Evolutionary conservation across 2,797 vertebrate species (phyloP).

Genomic region (Valencia hispanica): DNA sequence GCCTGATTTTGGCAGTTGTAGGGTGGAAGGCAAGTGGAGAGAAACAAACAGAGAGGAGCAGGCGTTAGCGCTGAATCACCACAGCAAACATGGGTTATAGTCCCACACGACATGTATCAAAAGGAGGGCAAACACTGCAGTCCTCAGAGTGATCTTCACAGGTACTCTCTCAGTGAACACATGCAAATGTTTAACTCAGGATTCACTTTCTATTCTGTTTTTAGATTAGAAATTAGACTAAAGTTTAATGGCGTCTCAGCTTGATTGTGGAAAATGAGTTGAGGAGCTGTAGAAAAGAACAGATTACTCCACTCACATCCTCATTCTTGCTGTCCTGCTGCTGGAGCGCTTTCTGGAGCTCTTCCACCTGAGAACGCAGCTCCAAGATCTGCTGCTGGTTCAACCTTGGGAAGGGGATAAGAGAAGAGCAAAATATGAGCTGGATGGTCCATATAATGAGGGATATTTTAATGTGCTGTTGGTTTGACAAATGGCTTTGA

Average conservation of each 20-base stretch:
- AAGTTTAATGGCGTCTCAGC: too few species aligned
- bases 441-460: too few species aligned
- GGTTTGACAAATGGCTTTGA: too few species aligned
- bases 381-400: constrained; percentile 87
- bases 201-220: background rate
- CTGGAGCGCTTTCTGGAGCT: constrained; percentile 87
- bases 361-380: constrained; percentile 86
- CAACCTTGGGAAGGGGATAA: constrained; percentile 72
- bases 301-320: constrained; percentile 83
- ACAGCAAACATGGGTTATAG: constrained; percentile 76
- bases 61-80: constrained; percentile 75
- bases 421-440: too few species aligned
- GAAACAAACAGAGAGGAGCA: constrained; percentile 72
- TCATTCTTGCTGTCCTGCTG: constrained; percentile 87
- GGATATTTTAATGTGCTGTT: too few species aligned
- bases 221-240: background rate
- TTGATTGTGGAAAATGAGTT: constrained; percentile 3
- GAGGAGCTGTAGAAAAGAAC: background rate
- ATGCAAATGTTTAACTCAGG: constrained; percentile 4
- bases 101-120: constrained; percentile 57
- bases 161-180: background rate
- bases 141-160: background rate
- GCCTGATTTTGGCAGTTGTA: constrained; percentile 78
- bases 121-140: constrained; percentile 32
- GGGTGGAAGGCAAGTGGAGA: constrained; percentile 47